Evolutionary conservation across 2,113 vertebrate species (phyloP).

Genomic region (Ammospiza nelsoni): DNA sequence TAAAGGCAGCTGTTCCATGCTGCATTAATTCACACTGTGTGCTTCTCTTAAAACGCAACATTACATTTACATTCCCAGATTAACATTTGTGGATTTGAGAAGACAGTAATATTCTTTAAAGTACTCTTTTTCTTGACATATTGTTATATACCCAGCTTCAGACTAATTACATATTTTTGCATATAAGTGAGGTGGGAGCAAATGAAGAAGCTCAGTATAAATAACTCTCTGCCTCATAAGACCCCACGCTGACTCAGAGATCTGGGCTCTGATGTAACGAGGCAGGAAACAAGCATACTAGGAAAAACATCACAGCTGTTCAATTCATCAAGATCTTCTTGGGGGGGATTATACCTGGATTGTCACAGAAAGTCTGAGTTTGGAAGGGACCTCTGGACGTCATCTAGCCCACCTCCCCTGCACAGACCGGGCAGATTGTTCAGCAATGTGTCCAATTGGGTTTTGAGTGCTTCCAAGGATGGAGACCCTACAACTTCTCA

Average conservation of each 20-base stretch:
- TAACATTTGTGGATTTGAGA: not conserved
- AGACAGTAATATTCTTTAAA: not conserved
- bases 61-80: not conserved
- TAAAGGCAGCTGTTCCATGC: not conserved
- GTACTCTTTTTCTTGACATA: not conserved
- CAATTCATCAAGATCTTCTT: not conserved
- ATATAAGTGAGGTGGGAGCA: not conserved
- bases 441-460: not conserved
- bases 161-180: not conserved
- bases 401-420: not conserved
- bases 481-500: not conserved
- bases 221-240: not conserved
- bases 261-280: fast-evolving
- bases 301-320: not conserved
- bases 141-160: not conserved
- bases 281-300: not conserved
- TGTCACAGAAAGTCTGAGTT: not conserved
- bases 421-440: not conserved
- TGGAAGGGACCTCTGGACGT: not conserved
- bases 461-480: not conserved
- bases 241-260: not conserved
- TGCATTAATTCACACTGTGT: not conserved
- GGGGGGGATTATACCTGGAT: not conserved
- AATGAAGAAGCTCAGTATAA: not conserved
- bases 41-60: not conserved